Evolutionary conservation across 2,113 vertebrate genomes (phyloP), one percentile per base, ranked within the genome.

Genomic region (Macrotus californicus): DNA sequence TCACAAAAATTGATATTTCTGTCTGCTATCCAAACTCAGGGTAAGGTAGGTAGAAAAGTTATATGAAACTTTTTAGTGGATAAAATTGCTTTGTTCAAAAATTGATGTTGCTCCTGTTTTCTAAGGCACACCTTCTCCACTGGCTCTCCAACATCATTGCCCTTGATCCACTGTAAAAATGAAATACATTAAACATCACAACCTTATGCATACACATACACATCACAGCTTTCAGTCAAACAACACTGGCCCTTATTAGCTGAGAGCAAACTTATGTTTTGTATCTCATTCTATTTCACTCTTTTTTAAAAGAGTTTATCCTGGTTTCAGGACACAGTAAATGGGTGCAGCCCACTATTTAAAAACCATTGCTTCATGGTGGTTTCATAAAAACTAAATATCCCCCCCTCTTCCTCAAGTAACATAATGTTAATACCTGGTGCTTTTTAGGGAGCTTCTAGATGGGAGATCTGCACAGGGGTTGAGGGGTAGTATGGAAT

Each of bases 311-410:
- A 73, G 22, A 76, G 19, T 52, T 54, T 7, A 59, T 73, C 46
- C 56, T 64, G 39, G 52, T 87, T 82, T 95, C 16, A 79, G 41
- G 39, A 72, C 14, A 34, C 9, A 46, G 5, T 26, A 72, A 48
- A 41, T 26, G 29, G 34, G 36, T 93, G 10, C 7, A 92, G 92
- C 16, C 11, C 4, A 21, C 34, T 46, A 0, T 94, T 90, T 39
- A 34, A 75, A 93, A 96, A 77, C 61, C 10, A 52, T 52, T 77
- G 48, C 48, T 77, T n/a, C 97, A 96, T 97, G 97, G 94, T 97
- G 52, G 87, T 96, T 97, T 98, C 96, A 96, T 98, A 97, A 90
- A 96, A 95, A 93, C 83, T 96, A 48, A 31, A 66, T 89, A 94
- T 84, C 82, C 93, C 59, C 56, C 72, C 87, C 59, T 91, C 46